These are phyloP conservation scores for Corvus moneduloides DNA, from an alignment of 2,113 vertebrate genomes.

Conservation along the genomic window DNA sequence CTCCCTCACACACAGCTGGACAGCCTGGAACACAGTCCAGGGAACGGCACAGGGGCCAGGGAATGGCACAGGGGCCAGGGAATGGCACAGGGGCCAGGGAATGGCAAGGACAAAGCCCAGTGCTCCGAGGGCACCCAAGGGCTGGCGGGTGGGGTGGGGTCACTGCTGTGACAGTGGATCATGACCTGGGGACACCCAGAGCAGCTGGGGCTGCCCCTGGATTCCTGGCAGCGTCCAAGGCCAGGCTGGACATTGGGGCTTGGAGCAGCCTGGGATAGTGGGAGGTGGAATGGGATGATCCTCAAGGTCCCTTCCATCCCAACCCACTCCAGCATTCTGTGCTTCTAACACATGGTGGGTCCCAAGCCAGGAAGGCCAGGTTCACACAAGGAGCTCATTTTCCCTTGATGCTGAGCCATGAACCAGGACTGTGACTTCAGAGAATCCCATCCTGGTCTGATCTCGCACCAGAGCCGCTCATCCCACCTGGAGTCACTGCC, in stretches of 20 bases:
- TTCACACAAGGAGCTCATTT: background rate
- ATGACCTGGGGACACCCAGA: fast-evolving
- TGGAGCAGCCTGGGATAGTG: background rate
- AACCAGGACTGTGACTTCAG: background rate
- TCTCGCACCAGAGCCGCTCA: background rate
- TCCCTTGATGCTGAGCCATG: background rate
- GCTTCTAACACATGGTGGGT: too few species aligned
- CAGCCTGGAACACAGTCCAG: background rate
- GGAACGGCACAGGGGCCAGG: background rate
- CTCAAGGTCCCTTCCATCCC: background rate
- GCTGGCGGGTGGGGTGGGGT: background rate
- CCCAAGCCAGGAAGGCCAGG: background rate
- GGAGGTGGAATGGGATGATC: background rate
- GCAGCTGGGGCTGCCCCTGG: background rate
- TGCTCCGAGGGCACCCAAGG: fast-evolving
- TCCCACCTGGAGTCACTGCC: background rate
- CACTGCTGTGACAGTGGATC: too few species aligned
- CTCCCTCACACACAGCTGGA: background rate
- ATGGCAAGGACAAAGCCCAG: background rate
- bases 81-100: background rate
- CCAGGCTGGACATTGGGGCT: background rate
- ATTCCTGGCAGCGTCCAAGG: background rate
- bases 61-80: background rate
- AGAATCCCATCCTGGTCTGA: background rate
- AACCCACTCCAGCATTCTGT: background rate